Percentiles rank a stretch among this genome's conserved stretches.
These are phyloP conservation scores for Ceratina australensis DNA, from an alignment of 1,140 invertebrate genomes.

Conservation along the genomic window DNA sequence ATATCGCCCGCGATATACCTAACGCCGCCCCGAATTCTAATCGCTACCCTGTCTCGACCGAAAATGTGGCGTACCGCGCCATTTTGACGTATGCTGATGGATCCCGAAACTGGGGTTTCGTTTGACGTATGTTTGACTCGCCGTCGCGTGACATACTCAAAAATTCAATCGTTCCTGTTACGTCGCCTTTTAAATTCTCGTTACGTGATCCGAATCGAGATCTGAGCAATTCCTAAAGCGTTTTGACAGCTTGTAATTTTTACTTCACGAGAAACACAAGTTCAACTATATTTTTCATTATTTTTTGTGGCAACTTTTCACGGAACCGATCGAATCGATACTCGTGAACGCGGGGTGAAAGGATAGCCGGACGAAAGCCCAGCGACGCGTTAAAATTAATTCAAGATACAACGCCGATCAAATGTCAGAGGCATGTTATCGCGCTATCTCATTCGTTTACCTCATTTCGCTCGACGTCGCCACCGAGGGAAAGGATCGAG, in stretches of 20 bases:
- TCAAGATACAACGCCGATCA: conserved; percentile 12
- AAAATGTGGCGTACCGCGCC: conserved; percentile 15
- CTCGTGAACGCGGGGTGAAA: neutral
- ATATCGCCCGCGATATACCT: conserved; percentile 48
- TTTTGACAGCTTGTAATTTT: too few species aligned
- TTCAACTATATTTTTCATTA: neutral
- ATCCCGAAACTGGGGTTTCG: neutral
- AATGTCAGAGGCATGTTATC: neutral
- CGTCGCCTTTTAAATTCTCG: too few species aligned
- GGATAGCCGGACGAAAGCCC: neutral
- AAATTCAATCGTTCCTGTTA: too few species aligned
- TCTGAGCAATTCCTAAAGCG: too few species aligned
- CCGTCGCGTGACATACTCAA: too few species aligned
- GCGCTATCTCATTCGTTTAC: conserved; percentile 23
- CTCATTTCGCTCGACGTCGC: neutral
- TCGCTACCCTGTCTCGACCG: conserved; percentile 35
- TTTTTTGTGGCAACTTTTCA: conserved; percentile 5
- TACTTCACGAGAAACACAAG: neutral
- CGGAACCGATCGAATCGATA: conserved; percentile 2
- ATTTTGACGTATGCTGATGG: conserved; percentile 5
- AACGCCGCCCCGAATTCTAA: conserved; percentile 56
- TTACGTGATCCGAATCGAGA: too few species aligned
- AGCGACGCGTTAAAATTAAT: conserved; percentile 18
- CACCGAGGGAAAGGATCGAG: neutral
- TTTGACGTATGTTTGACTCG: too few species aligned